Percentiles rank a stretch among this genome's conserved stretches.
phyloP scores from a whole-genome alignment of 2,113 vertebrate species.

The Climacteris rufus region DNA sequence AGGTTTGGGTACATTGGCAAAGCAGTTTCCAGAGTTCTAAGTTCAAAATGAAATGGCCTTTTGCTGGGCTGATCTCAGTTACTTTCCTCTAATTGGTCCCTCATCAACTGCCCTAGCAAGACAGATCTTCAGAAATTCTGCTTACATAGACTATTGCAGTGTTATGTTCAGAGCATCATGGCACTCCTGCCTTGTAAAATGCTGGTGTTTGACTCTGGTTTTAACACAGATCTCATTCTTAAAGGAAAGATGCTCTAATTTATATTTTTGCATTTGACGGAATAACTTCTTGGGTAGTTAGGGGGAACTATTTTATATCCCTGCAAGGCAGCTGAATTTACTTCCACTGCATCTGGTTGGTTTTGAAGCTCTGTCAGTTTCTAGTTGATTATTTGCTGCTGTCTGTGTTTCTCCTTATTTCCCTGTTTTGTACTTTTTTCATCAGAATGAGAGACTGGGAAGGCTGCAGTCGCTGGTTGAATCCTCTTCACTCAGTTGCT shows the following conservation, averaged over 20 bases:
- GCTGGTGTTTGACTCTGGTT: neutral
- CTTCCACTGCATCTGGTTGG: neutral
- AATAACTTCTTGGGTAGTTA: neutral
- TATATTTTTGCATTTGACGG: neutral
- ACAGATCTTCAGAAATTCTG: neutral
- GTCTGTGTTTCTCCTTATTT: neutral
- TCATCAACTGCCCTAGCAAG: neutral
- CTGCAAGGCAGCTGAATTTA: neutral
- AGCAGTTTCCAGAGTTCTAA: neutral
- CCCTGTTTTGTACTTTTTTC: neutral
- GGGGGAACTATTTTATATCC: neutral
- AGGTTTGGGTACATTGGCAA: neutral
- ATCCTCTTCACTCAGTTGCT: neutral
- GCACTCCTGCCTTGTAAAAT: neutral
- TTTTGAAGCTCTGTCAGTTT: neutral
- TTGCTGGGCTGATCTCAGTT: neutral
- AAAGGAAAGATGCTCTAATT: neutral
- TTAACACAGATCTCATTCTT: neutral
- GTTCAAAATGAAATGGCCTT: neutral
- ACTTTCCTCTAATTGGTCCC: constrained; percentile 3
- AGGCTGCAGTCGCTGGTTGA: neutral
- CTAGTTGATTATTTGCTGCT: neutral
- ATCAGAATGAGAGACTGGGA: neutral
- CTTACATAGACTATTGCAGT: neutral
- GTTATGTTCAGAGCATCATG: neutral